phyloP scores from a whole-genome alignment of 2,888 invertebrate species.

The Schizaphis graminum region DNA sequence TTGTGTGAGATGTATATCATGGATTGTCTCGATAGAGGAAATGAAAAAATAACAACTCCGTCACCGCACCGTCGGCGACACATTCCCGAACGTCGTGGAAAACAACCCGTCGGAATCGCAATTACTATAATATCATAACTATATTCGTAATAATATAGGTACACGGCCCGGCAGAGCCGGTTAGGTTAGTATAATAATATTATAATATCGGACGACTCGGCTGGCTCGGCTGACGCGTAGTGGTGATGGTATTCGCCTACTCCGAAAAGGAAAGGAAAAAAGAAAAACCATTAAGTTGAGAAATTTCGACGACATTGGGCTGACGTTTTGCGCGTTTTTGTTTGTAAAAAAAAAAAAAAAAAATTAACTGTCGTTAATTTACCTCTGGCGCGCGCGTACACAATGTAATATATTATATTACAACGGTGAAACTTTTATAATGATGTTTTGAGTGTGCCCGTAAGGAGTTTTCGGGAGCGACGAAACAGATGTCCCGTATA shows the following conservation, averaged over 20 bases:
- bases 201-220: too few relatives aligned
- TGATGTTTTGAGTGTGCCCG: conserved; percentile 14
- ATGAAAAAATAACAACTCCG: neutral
- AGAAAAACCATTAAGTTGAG: neutral
- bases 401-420: conserved; percentile 2
- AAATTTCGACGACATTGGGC: neutral
- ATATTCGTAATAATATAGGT: too few relatives aligned
- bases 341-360: neutral
- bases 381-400: neutral
- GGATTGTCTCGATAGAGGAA: neutral
- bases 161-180: too few relatives aligned
- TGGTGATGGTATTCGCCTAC: neutral
- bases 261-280: neutral
- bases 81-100: neutral
- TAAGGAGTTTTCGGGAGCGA: conserved; percentile 9
- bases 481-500: conserved; percentile 17
- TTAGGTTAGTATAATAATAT: too few relatives aligned
- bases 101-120: neutral
- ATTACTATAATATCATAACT: too few relatives aligned
- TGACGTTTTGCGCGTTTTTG: neutral
- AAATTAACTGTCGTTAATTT: conserved; percentile 1
- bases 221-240: too few relatives aligned
- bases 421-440: neutral
- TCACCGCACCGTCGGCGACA: neutral
- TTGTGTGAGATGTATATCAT: neutral